These are phyloP conservation scores for Agrochola lota DNA, from an alignment of 2,888 invertebrate genomes.

Conservation along the genomic window DNA sequence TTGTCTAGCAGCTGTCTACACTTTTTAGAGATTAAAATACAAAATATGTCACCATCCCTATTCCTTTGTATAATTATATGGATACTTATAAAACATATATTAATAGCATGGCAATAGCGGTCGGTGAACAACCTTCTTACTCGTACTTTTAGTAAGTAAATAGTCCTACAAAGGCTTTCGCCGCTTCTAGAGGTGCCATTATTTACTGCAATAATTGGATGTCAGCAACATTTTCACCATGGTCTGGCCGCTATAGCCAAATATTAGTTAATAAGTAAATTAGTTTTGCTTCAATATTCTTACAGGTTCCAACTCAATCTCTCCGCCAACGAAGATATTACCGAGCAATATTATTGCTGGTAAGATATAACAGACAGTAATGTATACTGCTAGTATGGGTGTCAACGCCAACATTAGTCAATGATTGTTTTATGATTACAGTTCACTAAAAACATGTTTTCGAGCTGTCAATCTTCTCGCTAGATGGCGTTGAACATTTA, in stretches of 20 bases:
- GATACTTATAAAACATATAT: too few relatives aligned
- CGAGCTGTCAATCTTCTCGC: not conserved
- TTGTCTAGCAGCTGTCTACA: not conserved
- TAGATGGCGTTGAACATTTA: slow-evolving; percentile 23
- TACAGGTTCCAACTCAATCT: too few relatives aligned
- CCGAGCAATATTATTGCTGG: not conserved
- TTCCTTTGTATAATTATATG: not conserved
- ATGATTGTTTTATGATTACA: not conserved
- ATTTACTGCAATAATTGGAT: not conserved
- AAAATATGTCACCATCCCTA: not conserved
- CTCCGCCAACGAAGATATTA: too few relatives aligned
- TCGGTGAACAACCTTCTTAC: too few relatives aligned
- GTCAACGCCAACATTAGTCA: not conserved
- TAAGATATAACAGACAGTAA: not conserved
- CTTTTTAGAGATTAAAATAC: not conserved
- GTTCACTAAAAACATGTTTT: not conserved
- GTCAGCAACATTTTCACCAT: too few relatives aligned
- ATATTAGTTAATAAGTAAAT: not conserved
- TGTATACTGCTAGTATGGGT: not conserved
- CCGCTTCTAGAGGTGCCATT: too few relatives aligned
- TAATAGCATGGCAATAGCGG: too few relatives aligned
- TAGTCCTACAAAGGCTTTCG: too few relatives aligned
- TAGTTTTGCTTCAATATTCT: not conserved
- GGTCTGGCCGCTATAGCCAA: not conserved
- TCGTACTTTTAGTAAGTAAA: too few relatives aligned